Conservation (phyloP, 2,113 vertebrate genomes). For the Podocnemis expansa region DNA sequence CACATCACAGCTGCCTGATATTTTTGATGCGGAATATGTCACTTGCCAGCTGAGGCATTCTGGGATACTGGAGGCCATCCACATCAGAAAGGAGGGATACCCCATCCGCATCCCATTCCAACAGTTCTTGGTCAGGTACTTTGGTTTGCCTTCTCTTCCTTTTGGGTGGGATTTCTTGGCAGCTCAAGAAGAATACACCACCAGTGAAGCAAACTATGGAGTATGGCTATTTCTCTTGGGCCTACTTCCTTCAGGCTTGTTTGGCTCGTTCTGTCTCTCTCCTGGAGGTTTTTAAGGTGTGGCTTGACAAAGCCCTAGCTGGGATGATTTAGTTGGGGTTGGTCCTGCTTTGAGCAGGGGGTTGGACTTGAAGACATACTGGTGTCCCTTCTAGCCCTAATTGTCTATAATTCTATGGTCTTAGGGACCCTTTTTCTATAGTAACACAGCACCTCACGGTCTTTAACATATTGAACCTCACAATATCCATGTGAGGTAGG, state of each 20-base stretch:
- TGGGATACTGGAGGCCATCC: constrained; percentile 85
- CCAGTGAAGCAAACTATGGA: background rate
- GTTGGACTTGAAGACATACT: no score
- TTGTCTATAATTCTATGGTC: no score
- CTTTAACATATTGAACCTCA: background rate
- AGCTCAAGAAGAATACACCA: background rate
- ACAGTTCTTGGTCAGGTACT: constrained; percentile 85
- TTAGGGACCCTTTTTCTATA: no score
- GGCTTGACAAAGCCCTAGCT: no score
- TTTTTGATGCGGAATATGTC: constrained; percentile 90
- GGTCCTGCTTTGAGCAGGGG: no score
- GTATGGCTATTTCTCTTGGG: background rate
- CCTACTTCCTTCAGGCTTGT: background rate
- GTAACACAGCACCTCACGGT: background rate
- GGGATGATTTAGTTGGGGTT: no score
- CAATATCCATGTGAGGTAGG: background rate
- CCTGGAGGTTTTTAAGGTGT: no score
- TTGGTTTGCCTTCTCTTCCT: background rate
- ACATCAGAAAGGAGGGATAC: constrained; percentile 83
- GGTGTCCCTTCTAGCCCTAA: no score
- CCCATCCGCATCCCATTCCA: constrained; percentile 83
- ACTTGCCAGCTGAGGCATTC: constrained; percentile 85
- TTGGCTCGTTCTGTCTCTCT: background rate
- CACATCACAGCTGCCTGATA: constrained; percentile 78
- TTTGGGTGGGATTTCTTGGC: background rate